These are phyloP conservation scores for Bombus polaris DNA, from an alignment of 1,140 invertebrate genomes.

Conservation along the genomic window DNA sequence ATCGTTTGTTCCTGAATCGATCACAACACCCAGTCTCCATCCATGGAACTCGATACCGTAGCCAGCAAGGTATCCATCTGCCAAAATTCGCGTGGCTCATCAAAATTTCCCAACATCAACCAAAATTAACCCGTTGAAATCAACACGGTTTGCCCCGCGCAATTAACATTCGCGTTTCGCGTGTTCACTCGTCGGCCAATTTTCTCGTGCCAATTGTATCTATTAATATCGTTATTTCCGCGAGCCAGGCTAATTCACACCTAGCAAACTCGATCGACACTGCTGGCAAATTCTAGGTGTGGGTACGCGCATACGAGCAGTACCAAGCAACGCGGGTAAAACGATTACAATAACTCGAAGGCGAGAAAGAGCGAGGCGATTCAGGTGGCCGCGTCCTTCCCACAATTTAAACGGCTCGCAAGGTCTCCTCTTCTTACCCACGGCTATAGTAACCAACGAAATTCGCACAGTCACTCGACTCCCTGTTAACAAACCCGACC, in stretches of 20 bases:
- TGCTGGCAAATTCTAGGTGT: not conserved
- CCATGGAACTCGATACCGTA: not conserved
- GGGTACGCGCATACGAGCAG: too few species aligned
- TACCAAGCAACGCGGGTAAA: not conserved
- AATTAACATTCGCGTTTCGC: not conserved
- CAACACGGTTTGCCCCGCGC: not conserved
- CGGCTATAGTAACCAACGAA: conserved; percentile 13
- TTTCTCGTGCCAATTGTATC: not conserved
- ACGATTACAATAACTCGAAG: conserved; percentile 37
- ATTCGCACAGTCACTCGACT: conserved; percentile 60
- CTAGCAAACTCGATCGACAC: not conserved
- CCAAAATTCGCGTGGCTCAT: not conserved
- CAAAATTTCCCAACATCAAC: not conserved
- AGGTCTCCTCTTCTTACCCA: conserved; percentile 5
- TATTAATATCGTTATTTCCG: not conserved
- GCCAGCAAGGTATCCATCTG: not conserved
- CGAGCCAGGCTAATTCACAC: not conserved
- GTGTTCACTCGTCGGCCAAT: not conserved
- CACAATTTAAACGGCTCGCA: conserved; percentile 52
- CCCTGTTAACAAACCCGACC: conserved; percentile 60
- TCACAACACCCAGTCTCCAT: not conserved
- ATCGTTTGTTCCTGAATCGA: not conserved
- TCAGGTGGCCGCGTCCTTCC: conserved; percentile 41
- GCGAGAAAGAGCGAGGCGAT: conserved; percentile 12
- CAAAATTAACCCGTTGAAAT: not conserved